Base-by-base conservation (phyloP, 2,113 vertebrate species). In the Tonatia bakeri region DNA sequence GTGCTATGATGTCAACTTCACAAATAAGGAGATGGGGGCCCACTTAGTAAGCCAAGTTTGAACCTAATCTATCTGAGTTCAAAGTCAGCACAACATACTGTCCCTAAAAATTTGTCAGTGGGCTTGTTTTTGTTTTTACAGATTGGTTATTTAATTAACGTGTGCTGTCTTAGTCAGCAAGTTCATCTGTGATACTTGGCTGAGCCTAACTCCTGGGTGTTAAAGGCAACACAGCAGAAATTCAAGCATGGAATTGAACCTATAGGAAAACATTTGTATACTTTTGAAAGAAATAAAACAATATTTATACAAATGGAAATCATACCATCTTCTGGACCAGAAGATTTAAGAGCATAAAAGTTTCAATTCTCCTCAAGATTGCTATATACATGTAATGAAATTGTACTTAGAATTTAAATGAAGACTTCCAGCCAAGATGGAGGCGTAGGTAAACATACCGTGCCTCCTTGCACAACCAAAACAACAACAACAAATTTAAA, bases 211-310 rank as follows among this genome's bases (percentile, higher is more conserved):
- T 54, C 52, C 69, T 89, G 14, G 5, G 15, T 54, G 7, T 54
- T 87, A 80, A 92, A 94, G 33, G 56, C 26, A 87, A 73, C 20
- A 91, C 20, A 67, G 69, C 17, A 24, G 19, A 94, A 96, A 61
- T 61, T 61, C 59, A 83, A 70, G 26, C 17, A 15, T 47, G 81
- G 45, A 94, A n/a, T 38, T 47, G 38, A 92, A 80, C 56, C 54
- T 59, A 92, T 40, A 90, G 11, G 80, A 90, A 95, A 12, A 82
- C n/a, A 65, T 56, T 76, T 70, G 38, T 43, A 15, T 92, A 82
- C 79, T 91, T 95, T 59, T 72, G 43, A 94, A 92, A 87, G 69
- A 81, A 94, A 81, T 72, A 70, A 95, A 96, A 76, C 7, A 52
- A 6, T 86, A n/a, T 40, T 64, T 85, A 7, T 77, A 77, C 3